Evolutionary conservation across 2,888 invertebrate genomes (phyloP), one percentile per base, ranked within the genome.

Genomic region (Agrotis exclamationis): DNA sequence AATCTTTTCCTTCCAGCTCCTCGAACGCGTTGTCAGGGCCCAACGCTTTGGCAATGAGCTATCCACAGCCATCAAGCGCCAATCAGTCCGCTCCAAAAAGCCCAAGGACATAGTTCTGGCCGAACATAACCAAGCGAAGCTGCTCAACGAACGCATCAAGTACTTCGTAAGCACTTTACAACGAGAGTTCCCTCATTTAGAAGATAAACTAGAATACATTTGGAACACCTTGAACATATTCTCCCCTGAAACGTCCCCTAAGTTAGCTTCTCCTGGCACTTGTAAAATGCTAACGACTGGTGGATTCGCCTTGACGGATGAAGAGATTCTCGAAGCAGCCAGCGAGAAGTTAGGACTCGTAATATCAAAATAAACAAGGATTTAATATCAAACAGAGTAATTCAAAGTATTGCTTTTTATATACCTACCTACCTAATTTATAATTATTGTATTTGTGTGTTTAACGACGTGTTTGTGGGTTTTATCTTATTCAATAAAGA

Each of bases 1-100:
- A 39, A 20, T 22, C 13, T 56, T 39, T 39, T 39, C 6, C 0
- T 88, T 85, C 0, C 88, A 96, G 96, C 93, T 97, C 9, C 85
- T 97, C 48, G 97, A 97, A 77, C 94, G 93, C 58, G 96, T 98
- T 24, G 96, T 98, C 1, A 96, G 97, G 60, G 97, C 97, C 83
- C 98, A 98, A 89, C 97, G 97, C 45, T 97, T 97, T 76, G 97
- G 97, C 45, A 97, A 95, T 79, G 96, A 97, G 83, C 96, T 97
- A 67, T 86, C 93, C 0, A 95, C 95, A 3, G 93, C 97, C 0
- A 89, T 96, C 2, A 96, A 96, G 70, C 92, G 94, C 0, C 94
- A 94, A 66, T 92, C 93, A 0, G 79, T 96, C 2, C 91, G 89
- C 51, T 87, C 93, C 2, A 91, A 85, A 73, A 96, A 94, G 59